Percentiles rank a stretch among this genome's conserved stretches.
Evolutionary conservation across 2,797 vertebrate species (phyloP).

Genomic region (Pseudochirops corinnae): DNA sequence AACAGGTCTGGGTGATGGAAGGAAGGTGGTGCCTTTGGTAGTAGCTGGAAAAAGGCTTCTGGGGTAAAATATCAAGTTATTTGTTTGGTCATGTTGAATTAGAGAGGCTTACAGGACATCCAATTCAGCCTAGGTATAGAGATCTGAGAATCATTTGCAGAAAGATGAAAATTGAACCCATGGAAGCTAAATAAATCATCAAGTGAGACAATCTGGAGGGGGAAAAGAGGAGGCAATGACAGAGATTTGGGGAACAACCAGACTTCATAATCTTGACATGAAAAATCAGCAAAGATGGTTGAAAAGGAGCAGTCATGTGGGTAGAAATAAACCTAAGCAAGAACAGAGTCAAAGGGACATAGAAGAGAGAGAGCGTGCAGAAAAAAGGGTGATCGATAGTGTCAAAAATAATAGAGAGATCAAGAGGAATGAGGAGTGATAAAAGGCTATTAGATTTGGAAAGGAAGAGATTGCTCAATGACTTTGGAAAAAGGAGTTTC

Average conservation of each 20-base stretch:
- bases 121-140: not conserved
- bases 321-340: not conserved
- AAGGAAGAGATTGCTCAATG: not conserved
- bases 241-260: not conserved
- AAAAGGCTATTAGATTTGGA: not conserved
- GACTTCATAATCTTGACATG: not conserved
- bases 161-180: not conserved
- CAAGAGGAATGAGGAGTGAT: not conserved
- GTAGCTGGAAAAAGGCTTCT: not conserved
- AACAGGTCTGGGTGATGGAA: not conserved
- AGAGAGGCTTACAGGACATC: not conserved
- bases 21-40: not conserved
- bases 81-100: not conserved
- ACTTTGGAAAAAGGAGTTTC: not conserved
- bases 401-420: not conserved
- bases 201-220: not conserved
- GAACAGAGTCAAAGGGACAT: not conserved
- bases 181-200: not conserved
- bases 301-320: not conserved
- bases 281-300: not conserved
- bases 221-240: not conserved
- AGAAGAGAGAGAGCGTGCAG: not conserved
- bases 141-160: not conserved
- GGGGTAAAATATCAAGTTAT: not conserved
- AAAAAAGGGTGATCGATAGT: not conserved